Conservation (phyloP, 2,888 invertebrate genomes). For the Hypsopygia costalis region DNA sequence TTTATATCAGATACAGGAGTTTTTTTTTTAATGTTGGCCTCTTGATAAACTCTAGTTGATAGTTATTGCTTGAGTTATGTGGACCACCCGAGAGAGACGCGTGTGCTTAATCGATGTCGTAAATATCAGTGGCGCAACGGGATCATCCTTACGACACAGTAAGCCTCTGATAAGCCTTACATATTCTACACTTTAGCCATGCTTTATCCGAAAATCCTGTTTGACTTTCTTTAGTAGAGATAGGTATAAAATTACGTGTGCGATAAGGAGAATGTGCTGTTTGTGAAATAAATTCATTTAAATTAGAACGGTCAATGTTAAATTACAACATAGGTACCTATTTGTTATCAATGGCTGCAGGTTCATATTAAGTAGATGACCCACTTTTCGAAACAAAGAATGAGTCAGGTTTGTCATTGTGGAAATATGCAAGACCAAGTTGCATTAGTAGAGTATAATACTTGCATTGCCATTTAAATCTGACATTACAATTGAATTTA, state of each 20-base stretch:
- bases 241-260: no score
- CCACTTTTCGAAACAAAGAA: slow-evolving; percentile 63
- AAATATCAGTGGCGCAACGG: slow-evolving; percentile 66
- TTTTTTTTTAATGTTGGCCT: slow-evolving; percentile 53
- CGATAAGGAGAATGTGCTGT: background rate
- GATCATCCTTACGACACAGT: slow-evolving; percentile 48
- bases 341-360: slow-evolving; percentile 50
- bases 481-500: slow-evolving; percentile 10
- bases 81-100: slow-evolving; percentile 62
- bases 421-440: slow-evolving; percentile 40
- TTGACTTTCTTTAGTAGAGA: slow-evolving; percentile 5
- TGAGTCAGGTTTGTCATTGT: slow-evolving; percentile 60
- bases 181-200: slow-evolving; percentile 33
- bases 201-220: slow-evolving; percentile 40
- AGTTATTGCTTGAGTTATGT: slow-evolving; percentile 22
- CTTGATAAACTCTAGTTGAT: slow-evolving; percentile 57
- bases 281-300: slow-evolving; percentile 1
- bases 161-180: slow-evolving; percentile 58
- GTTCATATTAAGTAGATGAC: slow-evolving; percentile 58
- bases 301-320: slow-evolving; percentile 7
- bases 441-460: slow-evolving; percentile 12
- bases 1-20: slow-evolving; percentile 43
- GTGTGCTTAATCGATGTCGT: slow-evolving; percentile 47
- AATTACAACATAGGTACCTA: slow-evolving; percentile 23
- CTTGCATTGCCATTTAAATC: no score